Percentiles rank a stretch among this genome's conserved stretches.
phyloP scores from a whole-genome alignment of 2,797 vertebrate genomes.

The Halcyon chelicuti region DNA sequence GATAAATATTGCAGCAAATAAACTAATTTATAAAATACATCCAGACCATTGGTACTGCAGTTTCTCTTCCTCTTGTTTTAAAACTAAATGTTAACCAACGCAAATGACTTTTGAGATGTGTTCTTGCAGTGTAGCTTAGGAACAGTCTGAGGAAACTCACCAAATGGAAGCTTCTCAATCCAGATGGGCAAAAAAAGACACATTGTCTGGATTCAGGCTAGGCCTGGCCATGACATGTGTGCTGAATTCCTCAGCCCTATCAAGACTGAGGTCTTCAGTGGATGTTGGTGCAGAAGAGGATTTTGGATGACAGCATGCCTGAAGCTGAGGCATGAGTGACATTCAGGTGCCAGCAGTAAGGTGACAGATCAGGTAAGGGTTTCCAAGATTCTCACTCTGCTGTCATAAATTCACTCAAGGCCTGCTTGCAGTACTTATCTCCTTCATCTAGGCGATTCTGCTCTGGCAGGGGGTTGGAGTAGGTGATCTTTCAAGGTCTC shows the following conservation, averaged over 20 bases:
- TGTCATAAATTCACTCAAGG: neutral
- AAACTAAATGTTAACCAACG: neutral
- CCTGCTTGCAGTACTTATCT: neutral
- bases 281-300: neutral
- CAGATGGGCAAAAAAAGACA: neutral
- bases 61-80: neutral
- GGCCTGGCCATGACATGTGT: fast-evolving
- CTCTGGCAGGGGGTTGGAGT: no score
- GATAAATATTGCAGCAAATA: neutral
- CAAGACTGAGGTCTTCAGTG: neutral
- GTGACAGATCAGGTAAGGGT: neutral
- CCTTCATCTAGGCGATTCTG: neutral
- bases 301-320: neutral
- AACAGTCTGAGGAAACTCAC: neutral
- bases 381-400: neutral
- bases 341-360: neutral
- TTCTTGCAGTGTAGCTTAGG: neutral
- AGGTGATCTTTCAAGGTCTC: no score
- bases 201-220: neutral
- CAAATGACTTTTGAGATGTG: neutral
- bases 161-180: neutral
- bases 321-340: neutral
- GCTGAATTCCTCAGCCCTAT: neutral
- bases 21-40: neutral
- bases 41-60: neutral